These are phyloP conservation scores for Napeogenes inachia DNA, from an alignment of 2,888 invertebrate species.

Conservation along the genomic window DNA sequence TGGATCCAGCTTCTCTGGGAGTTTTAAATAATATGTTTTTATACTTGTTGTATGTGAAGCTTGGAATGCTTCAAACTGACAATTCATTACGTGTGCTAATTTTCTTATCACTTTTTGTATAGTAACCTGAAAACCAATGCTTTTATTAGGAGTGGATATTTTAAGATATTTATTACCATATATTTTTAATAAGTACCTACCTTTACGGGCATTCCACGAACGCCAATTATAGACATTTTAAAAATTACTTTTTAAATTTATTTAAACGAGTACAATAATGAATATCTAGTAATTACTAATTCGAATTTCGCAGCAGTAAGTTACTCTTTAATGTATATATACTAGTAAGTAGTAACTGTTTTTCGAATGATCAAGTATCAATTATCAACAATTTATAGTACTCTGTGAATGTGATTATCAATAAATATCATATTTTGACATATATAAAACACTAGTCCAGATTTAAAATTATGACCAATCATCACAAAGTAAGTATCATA, in stretches of 20 bases:
- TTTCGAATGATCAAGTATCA: too few species aligned
- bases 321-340: too few species aligned
- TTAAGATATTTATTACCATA: background rate
- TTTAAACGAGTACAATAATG: background rate
- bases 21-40: slow-evolving; percentile 43
- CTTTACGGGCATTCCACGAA: slow-evolving; percentile 28
- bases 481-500: too few species aligned
- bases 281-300: too few species aligned
- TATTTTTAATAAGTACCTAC: slow-evolving; percentile 18
- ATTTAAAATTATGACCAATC: too few species aligned
- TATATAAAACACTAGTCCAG: too few species aligned
- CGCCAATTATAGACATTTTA: slow-evolving; percentile 42
- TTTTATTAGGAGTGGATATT: background rate
- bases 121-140: slow-evolving; percentile 12
- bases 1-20: slow-evolving; percentile 47
- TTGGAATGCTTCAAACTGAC: slow-evolving; percentile 45
- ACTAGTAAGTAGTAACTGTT: too few species aligned
- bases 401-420: too few species aligned
- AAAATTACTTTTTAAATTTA: background rate
- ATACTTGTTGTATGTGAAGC: slow-evolving; percentile 1
- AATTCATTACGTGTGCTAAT: slow-evolving; percentile 37
- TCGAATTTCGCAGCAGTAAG: too few species aligned
- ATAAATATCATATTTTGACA: too few species aligned
- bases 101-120: slow-evolving; percentile 28
- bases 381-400: too few species aligned